Evolutionary conservation across 2,888 invertebrate species (phyloP), one percentile per base, ranked within the genome.

Genomic region (Neelides folsomi): DNA sequence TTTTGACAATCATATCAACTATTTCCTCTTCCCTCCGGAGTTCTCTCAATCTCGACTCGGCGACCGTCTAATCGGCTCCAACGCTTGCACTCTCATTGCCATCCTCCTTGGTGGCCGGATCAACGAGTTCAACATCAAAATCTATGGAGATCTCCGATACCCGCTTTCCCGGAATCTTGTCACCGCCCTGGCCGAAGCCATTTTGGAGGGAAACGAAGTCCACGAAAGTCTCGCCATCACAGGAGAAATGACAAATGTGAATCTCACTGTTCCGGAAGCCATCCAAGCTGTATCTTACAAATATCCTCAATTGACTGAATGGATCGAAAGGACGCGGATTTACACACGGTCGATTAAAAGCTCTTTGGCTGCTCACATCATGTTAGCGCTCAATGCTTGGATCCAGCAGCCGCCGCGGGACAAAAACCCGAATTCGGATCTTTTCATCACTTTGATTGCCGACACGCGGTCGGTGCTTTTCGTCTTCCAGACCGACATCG

Each of bases 181-280:
- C 7, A 55, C 61, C 1, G 57, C 59, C 1, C 16, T 63, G 18
- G 63, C 63, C 9, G 63, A 63, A 43, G 54, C 60, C 18, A 63
- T 63, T 16, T 52, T 63, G 13, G 63, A 63, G 47, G 63, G 63
- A n/a, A 63, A 63, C 46, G 60, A 61, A 44, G 60, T 63, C 12
- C 58, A 63, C 44, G 61, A 61, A 35, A 49, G 47, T 8, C 49
- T 62, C 10, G 56, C 53, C 47, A 27, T 52, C n/a, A 43, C 46
- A 10, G 57, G 59, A 35, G 55, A 57, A 43, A 41, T 63, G 9
- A 41, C 48, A 36, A 53, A 57, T 50, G 19, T 56, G 43, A 60
- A 60, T 54, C 46, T 63, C 51, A 60, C 58, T 41, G 58, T 63
- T 6, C 58, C 58, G 3, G 63, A 63, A 54, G 63, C 63, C 7